phyloP scores from a whole-genome alignment of 2,797 vertebrate genomes.

The Oophaga sylvatica region DNA sequence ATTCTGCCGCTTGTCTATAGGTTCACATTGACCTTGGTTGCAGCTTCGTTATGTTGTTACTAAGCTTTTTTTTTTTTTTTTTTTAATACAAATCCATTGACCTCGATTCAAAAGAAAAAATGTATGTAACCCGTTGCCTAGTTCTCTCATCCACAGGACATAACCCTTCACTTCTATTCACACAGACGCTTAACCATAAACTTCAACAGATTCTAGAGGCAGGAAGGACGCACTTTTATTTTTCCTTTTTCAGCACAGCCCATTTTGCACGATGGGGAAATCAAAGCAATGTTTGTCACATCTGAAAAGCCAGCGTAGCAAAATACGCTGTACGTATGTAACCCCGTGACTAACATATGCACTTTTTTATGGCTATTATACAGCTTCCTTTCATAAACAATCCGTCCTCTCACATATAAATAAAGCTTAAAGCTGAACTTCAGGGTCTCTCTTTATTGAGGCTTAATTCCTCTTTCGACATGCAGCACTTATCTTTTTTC shows the following conservation, averaged over 20 bases:
- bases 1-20: no score
- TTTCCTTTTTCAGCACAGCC: not conserved
- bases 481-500: not conserved
- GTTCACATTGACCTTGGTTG: not conserved
- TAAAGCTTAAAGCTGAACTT: not conserved
- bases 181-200: slow-evolving; percentile 11
- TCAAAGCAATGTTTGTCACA: not conserved
- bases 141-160: not conserved
- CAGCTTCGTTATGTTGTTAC: not conserved
- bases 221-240: not conserved
- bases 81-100: not conserved
- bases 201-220: not conserved
- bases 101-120: not conserved
- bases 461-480: not conserved
- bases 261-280: not conserved
- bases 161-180: not conserved
- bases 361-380: not conserved
- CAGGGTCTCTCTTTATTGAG: not conserved
- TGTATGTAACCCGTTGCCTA: not conserved
- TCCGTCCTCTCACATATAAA: not conserved
- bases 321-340: not conserved
- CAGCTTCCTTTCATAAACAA: not conserved
- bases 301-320: slow-evolving; percentile 1
- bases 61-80: not conserved
- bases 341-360: not conserved